These are phyloP conservation scores for Pediacus dermestoides DNA, from an alignment of 2,888 invertebrate genomes.

Conservation along the genomic window DNA sequence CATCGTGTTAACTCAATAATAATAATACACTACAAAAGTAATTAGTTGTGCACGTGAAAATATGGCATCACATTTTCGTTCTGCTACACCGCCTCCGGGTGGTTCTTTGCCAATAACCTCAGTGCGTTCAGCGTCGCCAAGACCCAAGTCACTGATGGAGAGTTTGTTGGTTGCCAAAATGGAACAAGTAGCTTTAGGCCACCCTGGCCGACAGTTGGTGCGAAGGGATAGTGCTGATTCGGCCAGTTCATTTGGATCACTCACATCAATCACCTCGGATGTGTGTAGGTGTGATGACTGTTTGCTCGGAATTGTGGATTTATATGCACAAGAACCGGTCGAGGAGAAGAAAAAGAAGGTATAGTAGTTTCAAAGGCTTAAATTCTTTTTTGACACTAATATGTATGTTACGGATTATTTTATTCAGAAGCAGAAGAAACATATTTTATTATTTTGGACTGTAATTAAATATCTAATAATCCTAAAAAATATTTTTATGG, in stretches of 20 bases:
- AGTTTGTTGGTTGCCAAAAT: conserved; percentile 76
- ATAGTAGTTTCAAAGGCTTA: no score
- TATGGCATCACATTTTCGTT: conserved; percentile 55
- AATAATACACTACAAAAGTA: not conserved
- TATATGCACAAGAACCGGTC: conserved; percentile 57
- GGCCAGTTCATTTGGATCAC: conserved; percentile 66
- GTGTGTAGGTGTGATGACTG: conserved; percentile 83
- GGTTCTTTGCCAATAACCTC: conserved; percentile 17
- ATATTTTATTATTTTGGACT: no score
- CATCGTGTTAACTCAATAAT: no score
- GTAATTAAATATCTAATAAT: no score
- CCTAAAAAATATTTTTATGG: no score
- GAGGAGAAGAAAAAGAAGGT: conserved; percentile 42
- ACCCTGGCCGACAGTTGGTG: conserved; percentile 53
- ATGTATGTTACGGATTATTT: no score
- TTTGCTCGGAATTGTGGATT: conserved; percentile 75
- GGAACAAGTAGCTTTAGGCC: conserved; percentile 60
- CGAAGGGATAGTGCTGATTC: conserved; percentile 76
- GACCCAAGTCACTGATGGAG: conserved; percentile 78
- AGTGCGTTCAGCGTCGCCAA: conserved; percentile 35
- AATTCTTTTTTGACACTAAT: no score
- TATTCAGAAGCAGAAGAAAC: no score
- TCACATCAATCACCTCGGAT: conserved; percentile 67
- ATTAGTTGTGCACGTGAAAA: not conserved
- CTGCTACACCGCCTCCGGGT: conserved; percentile 53